phyloP scores from a whole-genome alignment of 2,888 invertebrate genomes.

The Parapristionchus giblindavisi region DNA sequence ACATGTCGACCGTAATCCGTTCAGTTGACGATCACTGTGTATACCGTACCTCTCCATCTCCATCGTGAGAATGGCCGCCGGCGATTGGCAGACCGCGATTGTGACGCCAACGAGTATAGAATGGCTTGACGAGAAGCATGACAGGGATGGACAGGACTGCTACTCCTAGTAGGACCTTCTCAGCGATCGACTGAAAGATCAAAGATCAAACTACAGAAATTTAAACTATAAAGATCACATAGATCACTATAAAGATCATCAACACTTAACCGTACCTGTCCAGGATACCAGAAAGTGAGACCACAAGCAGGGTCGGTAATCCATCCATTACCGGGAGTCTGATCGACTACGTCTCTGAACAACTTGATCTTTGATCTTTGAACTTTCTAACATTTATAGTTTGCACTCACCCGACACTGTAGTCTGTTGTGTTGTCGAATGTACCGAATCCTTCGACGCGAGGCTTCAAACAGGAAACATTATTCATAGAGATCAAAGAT shows the following conservation, averaged over 20 bases:
- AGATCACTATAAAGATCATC: background rate
- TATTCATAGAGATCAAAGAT: background rate
- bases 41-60: conserved; percentile 74
- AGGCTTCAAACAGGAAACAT: background rate
- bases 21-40: background rate
- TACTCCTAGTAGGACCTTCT: conserved; percentile 69
- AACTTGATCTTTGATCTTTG: background rate
- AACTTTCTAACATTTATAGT: background rate
- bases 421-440: conserved; percentile 20
- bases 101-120: conserved; percentile 45
- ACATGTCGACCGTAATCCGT: too few species aligned
- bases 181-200: conserved; percentile 56
- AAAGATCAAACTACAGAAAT: background rate
- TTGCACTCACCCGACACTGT: conserved; percentile 2
- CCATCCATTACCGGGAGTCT: background rate
- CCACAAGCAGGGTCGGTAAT: conserved; percentile 13
- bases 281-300: conserved; percentile 26
- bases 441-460: conserved; percentile 16
- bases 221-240: background rate
- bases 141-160: conserved; percentile 68
- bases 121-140: conserved; percentile 69
- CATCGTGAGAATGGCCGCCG: conserved; percentile 72
- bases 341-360: conserved; percentile 19
- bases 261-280: conserved; percentile 5
- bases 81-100: conserved; percentile 56